phyloP scores from a whole-genome alignment of 2,797 vertebrate genomes.

The Etheostoma nigrum region DNA sequence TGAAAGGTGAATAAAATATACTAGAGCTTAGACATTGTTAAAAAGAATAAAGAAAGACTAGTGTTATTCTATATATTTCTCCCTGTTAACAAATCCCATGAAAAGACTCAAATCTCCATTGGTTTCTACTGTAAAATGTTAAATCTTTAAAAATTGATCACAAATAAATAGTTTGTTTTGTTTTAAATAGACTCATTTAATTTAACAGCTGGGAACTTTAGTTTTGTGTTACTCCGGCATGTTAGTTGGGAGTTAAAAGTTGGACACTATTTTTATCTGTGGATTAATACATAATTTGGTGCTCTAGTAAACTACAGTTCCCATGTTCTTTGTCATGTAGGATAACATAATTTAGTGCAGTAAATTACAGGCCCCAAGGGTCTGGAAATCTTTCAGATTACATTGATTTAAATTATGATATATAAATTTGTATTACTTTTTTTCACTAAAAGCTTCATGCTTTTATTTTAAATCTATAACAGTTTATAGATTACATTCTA shows the following conservation, averaged over 20 bases:
- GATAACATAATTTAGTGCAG: neutral
- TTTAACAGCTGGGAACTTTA: neutral
- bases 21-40: neutral
- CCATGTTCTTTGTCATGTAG: neutral
- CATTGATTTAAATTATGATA: too few species aligned
- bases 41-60: neutral
- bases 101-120: neutral
- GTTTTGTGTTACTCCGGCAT: too few species aligned
- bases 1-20: constrained; percentile 18
- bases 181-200: neutral
- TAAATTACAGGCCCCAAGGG: too few species aligned
- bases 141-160: neutral
- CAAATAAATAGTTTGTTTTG: neutral
- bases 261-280: neutral
- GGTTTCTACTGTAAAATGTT: neutral
- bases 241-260: too few species aligned
- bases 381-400: too few species aligned
- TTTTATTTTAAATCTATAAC: too few species aligned
- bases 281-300: neutral
- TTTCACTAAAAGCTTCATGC: too few species aligned
- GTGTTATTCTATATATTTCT: neutral
- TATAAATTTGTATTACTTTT: too few species aligned
- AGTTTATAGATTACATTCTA: too few species aligned
- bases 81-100: constrained; percentile 11
- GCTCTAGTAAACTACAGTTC: too few species aligned